These are phyloP conservation scores for Plemyria rubiginata DNA, from an alignment of 2,888 invertebrate species.

Conservation along the genomic window DNA sequence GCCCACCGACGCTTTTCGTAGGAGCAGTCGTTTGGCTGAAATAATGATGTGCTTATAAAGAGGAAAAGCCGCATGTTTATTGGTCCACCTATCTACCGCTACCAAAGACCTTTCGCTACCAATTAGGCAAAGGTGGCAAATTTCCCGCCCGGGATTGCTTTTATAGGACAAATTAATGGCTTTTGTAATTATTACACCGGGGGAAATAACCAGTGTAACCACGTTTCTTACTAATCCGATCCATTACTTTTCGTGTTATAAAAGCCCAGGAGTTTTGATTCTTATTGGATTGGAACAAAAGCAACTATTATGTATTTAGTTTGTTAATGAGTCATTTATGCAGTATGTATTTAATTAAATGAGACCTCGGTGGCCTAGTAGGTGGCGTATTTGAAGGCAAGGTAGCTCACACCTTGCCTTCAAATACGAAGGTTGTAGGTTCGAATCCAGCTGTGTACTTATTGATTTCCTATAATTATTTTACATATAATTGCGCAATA, in stretches of 20 bases:
- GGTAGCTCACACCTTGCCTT: not conserved
- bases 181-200: conserved; percentile 29
- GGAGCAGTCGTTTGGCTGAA: not conserved
- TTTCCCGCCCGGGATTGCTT: conserved; percentile 26
- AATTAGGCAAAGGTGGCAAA: conserved; percentile 30
- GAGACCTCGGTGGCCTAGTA: too few species aligned
- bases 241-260: conserved; percentile 17
- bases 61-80: not conserved
- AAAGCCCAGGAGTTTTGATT: conserved; percentile 21
- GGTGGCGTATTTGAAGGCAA: too few species aligned
- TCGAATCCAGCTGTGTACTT: not conserved
- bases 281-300: not conserved
- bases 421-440: not conserved
- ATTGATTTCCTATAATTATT: too few species aligned
- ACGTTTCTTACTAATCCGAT: conserved; percentile 26
- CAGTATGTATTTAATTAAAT: not conserved
- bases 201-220: conserved; percentile 26
- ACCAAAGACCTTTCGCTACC: conserved; percentile 19
- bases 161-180: conserved; percentile 36
- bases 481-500: too few species aligned
- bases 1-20: too few species aligned
- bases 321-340: not conserved
- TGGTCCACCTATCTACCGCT: not conserved
- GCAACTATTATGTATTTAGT: not conserved
- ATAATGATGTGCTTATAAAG: not conserved